Base-by-base conservation (phyloP, 2,888 invertebrate genomes). In the Odontomyia ornata region DNA sequence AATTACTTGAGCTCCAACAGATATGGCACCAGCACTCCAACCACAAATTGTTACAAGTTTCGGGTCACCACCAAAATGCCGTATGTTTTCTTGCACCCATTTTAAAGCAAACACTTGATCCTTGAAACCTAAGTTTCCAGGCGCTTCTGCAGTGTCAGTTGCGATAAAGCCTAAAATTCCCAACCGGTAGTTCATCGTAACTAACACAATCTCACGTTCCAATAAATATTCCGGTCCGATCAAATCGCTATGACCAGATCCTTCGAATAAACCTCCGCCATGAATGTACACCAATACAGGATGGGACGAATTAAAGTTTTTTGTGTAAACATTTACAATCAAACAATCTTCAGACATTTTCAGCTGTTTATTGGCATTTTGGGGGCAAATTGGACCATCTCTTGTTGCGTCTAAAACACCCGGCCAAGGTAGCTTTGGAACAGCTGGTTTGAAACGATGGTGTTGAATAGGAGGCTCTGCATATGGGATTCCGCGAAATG, bases 111-210 rank as follows among this genome's bases (percentile, higher is more conserved):
- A 84, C 0, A 92, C 90, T 84, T 93, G 92, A 83, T 93, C 93
- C 81, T 92, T 90, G 77, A 91, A 85, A 0, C 91, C 93, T 77
- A 89, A 89, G 83, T 93, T 93, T 3, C 92, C 92, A 0, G 91
- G 90, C 0, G 90, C 90, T 47, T 88, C 85, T 62, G 88, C 85
- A 75, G 90, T 91, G 0, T 90, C 91, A 0, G 91, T 91, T 79
- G 89, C 89, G 15, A 91, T 82, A 82, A 90, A 91, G 3, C 91
- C 91, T 43, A 86, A 77, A 0, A 84, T 81, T 1, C 84, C 85
- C 27, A 86, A 75, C 1, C 86, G 84, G 78, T 85, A 86, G 65
- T 85, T 85, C 1, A 86, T 80, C 1, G 84, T 80, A 5, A 86
- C 85, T 27, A 85, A 67, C 0, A 86, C 83, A 43, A 86, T 80